Conservation (phyloP, 2,113 vertebrate species). For the Pelobates fuscus region DNA sequence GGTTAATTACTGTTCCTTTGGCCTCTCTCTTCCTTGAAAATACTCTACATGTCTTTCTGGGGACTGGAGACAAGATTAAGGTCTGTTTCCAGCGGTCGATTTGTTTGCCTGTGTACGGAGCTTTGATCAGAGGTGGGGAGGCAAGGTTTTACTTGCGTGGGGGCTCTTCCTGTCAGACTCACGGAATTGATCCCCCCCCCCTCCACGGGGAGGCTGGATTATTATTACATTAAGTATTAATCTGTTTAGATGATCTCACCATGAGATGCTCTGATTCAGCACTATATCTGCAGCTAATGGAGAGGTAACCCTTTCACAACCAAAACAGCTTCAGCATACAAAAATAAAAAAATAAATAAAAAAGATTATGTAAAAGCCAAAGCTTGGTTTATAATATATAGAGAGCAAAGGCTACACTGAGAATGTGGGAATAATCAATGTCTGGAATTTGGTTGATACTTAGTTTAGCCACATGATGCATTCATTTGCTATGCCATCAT, state of each 20-base stretch:
- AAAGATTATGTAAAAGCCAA: too few species aligned
- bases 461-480: too few species aligned
- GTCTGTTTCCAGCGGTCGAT: constrained; percentile 27
- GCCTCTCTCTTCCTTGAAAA: neutral
- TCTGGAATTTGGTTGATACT: too few species aligned
- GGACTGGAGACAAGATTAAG: constrained; percentile 15
- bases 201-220: constrained; percentile 39
- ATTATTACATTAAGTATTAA: constrained; percentile 52
- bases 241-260: constrained; percentile 48
- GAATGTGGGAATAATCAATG: too few species aligned
- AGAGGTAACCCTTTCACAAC: constrained; percentile 35
- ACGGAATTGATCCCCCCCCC: constrained; percentile 40
- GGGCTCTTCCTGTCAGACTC: constrained; percentile 43
- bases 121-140: constrained; percentile 41
- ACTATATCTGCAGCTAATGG: constrained; percentile 44
- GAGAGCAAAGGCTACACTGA: too few species aligned
- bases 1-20: neutral
- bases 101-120: constrained; percentile 31
- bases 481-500: too few species aligned
- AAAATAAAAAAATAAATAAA: too few species aligned
- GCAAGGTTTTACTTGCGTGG: constrained; percentile 19
- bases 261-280: constrained; percentile 44
- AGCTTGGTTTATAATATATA: too few species aligned
- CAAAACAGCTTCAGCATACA: neutral
- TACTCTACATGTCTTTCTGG: neutral